These are phyloP conservation scores for Halictus rubicundus DNA, from an alignment of 1,140 invertebrate species.

Conservation along the genomic window DNA sequence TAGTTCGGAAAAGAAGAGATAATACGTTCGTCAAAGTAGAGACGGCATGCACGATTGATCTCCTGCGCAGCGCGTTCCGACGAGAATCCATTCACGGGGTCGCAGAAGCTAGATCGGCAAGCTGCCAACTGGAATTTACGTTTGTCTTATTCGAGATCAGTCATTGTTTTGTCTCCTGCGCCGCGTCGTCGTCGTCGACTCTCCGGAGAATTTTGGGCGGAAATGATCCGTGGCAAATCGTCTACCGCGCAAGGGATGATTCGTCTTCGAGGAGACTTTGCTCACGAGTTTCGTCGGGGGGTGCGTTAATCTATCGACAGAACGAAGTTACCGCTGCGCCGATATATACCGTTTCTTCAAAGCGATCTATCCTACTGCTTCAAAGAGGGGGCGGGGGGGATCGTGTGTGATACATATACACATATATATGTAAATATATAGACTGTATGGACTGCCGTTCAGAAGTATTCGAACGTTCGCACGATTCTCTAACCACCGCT, in stretches of 20 bases:
- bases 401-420: too few species aligned
- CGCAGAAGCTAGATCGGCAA: constrained; percentile 32
- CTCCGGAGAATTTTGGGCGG: too few species aligned
- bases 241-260: too few species aligned
- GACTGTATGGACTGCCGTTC: too few species aligned
- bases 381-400: too few species aligned
- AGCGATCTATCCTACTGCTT: not conserved
- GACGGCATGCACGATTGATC: constrained; percentile 55
- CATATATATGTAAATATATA: too few species aligned
- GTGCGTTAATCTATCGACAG: too few species aligned
- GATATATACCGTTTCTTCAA: not conserved
- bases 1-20: constrained; percentile 49
- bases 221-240: too few species aligned
- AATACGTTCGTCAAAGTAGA: constrained; percentile 41
- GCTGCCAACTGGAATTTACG: not conserved
- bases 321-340: not conserved
- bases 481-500: too few species aligned
- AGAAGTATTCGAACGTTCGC: too few species aligned
- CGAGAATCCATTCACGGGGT: not conserved
- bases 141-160: not conserved
- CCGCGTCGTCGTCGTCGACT: not conserved
- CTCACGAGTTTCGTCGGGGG: not conserved
- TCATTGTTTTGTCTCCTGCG: not conserved
- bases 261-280: not conserved
- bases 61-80: constrained; percentile 24